Conservation (phyloP, 64 coral and sea anemone genomes). For the Orbicella faveolata region DNA sequence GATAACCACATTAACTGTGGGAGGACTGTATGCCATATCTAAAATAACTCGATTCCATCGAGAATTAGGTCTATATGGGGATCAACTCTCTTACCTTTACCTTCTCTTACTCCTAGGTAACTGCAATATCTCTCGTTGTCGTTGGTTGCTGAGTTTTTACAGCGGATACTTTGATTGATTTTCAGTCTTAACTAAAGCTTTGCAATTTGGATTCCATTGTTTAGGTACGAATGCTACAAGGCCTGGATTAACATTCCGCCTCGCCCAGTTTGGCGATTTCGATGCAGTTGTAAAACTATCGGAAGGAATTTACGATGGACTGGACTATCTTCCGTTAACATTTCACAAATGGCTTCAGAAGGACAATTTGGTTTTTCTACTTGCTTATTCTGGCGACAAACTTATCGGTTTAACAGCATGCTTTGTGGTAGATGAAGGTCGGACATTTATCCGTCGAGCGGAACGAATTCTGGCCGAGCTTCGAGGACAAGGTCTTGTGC, state of each 20-base stretch:
- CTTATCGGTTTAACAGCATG: constrained; percentile 28
- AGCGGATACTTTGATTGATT: no score
- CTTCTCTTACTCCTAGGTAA: no score
- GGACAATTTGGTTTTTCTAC: constrained; percentile 18
- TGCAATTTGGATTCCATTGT: no score
- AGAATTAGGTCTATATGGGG: no score
- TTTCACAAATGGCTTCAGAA: constrained; percentile 52
- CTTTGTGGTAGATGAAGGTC: constrained; percentile 34
- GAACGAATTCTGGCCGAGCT: constrained; percentile 25
- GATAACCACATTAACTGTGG: no score
- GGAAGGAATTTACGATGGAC: constrained; percentile 53
- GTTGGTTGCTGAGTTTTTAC: no score
- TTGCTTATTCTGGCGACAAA: constrained; percentile 13
- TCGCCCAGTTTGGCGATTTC: constrained; percentile 23
- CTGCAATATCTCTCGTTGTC: no score
- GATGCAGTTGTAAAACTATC: constrained; percentile 51
- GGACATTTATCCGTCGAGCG: constrained; percentile 22
- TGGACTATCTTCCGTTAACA: constrained; percentile 46
- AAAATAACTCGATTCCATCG: no score
- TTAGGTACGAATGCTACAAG: no score
- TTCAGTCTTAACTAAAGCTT: no score
- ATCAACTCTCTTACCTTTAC: no score
- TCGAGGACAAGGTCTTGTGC: constrained; percentile 27
- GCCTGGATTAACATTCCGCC: constrained; percentile 9
- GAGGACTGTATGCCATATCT: no score